These are phyloP conservation scores for Clivina fossor DNA, from an alignment of 2,888 invertebrate species.

Conservation along the genomic window DNA sequence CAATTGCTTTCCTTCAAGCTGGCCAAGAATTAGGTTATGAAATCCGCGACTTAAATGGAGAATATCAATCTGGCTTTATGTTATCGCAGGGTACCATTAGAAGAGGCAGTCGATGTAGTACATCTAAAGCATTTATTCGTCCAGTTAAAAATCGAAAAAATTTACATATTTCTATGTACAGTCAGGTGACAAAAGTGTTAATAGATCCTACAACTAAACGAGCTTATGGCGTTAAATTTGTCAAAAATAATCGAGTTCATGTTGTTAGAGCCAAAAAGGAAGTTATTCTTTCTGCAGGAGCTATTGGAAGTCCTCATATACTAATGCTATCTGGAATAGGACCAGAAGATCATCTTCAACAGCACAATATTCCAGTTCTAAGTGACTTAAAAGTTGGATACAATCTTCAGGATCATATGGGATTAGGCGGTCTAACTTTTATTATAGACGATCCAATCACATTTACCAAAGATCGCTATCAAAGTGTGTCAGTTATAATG, in stretches of 20 bases:
- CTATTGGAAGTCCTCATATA: conserved; percentile 85
- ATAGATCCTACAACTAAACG: conserved; percentile 68
- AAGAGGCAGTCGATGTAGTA: conserved; percentile 82
- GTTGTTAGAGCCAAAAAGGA: conserved; percentile 75
- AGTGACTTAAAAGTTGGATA: conserved; percentile 78
- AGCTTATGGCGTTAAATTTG: conserved; percentile 75
- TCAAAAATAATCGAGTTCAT: conserved; percentile 65
- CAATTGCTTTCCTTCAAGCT: conserved; percentile 80
- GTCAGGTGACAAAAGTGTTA: conserved; percentile 73
- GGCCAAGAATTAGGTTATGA: conserved; percentile 82
- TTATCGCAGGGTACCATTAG: conserved; percentile 80
- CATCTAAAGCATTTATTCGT: conserved; percentile 83
- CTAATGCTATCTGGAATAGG: conserved; percentile 91
- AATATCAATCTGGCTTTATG: conserved; percentile 84
- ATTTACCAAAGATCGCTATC: conserved; percentile 75
- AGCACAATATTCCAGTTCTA: conserved; percentile 72
- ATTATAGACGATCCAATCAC: conserved; percentile 78
- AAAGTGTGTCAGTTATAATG: conserved; percentile 73
- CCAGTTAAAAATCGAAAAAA: conserved; percentile 77
- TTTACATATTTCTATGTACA: conserved; percentile 75
- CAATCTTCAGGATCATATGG: conserved; percentile 87
- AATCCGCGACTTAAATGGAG: conserved; percentile 79
- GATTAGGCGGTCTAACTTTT: conserved; percentile 82
- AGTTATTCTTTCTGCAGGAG: conserved; percentile 83
- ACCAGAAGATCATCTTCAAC: conserved; percentile 72